Evolutionary conservation across 2,797 vertebrate genomes (phyloP).

Genomic region (Anguilla megastoma): DNA sequence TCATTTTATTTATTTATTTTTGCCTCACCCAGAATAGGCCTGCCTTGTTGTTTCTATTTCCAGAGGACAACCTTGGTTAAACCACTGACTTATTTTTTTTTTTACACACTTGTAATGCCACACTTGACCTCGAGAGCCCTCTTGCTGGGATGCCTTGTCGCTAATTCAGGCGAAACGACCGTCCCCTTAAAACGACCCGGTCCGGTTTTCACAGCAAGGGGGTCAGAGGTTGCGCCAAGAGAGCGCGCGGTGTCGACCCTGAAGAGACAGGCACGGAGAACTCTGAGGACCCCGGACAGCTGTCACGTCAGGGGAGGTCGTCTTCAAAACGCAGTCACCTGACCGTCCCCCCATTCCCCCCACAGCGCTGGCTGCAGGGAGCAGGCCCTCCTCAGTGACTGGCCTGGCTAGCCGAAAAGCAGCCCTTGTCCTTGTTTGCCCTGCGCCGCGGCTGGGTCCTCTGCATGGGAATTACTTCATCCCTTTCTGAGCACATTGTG

Average conservation of each 20-base stretch:
- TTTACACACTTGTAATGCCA: neutral
- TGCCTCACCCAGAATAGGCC: slow-evolving; percentile 1
- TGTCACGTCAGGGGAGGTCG: neutral
- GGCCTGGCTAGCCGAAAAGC: neutral
- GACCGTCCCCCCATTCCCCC: neutral
- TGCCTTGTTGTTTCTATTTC: slow-evolving; percentile 15
- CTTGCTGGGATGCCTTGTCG: neutral
- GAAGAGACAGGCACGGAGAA: neutral
- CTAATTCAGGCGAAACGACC: neutral
- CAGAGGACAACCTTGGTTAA: neutral
- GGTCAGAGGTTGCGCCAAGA: slow-evolving; percentile 2
- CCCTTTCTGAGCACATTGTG: neutral
- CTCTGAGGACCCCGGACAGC: slow-evolving; percentile 18
- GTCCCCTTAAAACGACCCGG: slow-evolving; percentile 1
- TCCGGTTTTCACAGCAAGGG: neutral
- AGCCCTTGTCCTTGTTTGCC: neutral
- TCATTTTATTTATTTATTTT: neutral
- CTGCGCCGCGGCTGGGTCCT: neutral
- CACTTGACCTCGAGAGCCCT: slow-evolving; percentile 16
- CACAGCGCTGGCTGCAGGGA: neutral
- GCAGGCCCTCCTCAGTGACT: neutral
- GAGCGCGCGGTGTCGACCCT: neutral
- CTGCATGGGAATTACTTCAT: neutral
- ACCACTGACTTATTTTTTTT: neutral
- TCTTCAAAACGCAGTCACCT: slow-evolving; percentile 1